Evolutionary conservation across 2,888 invertebrate species (phyloP), one percentile per base, ranked within the genome.

Genomic region (Endomychus coccineus): DNA sequence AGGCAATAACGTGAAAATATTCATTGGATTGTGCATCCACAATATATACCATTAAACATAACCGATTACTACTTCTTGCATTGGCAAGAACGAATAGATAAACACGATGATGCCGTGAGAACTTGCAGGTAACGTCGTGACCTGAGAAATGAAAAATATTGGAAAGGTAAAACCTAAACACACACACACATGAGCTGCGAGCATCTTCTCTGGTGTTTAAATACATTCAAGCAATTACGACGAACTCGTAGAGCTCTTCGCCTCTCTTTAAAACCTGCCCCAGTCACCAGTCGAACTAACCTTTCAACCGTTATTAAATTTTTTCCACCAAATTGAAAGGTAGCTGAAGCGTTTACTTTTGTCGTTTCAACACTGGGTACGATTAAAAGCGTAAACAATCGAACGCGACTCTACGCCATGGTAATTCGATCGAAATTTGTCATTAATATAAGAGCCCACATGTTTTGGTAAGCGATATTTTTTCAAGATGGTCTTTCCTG

Each of bases 91-190:
- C n/a, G n/a, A n/a, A n/a, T n/a, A n/a, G n/a, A n/a, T n/a, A n/a
- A n/a, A n/a, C n/a, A n/a, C n/a, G n/a, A n/a, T n/a, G n/a, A 24
- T 17, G 24, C 36, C 36, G 36, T 36, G 36, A 36, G 36, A 36
- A 36, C 36, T n/a, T n/a, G n/a, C 36, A 29, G 30, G 24, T 16
- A 17, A 23, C 23, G 17, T 36, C 36, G 36, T 36, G 36, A 36
- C 36, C 36, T 13, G 29, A 28, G 23, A 23, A 24, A 23, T 36
- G 23, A 29, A 36, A 36, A 36, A 23, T 36, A 29, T 28, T 36
- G 30, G 36, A 36, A 23, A 36, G 36, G 36, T 30, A 24, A 22
- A 14, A 36, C 36, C 36, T 36, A 36, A 36, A 16, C 36, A 36
- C 36, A 36, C 36, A 36, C 24, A n/a, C n/a, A n/a, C n/a, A n/a